Percentiles rank a stretch among this genome's conserved stretches.
Conservation (phyloP, 2,113 vertebrate species). For the Pionites leucogaster region DNA sequence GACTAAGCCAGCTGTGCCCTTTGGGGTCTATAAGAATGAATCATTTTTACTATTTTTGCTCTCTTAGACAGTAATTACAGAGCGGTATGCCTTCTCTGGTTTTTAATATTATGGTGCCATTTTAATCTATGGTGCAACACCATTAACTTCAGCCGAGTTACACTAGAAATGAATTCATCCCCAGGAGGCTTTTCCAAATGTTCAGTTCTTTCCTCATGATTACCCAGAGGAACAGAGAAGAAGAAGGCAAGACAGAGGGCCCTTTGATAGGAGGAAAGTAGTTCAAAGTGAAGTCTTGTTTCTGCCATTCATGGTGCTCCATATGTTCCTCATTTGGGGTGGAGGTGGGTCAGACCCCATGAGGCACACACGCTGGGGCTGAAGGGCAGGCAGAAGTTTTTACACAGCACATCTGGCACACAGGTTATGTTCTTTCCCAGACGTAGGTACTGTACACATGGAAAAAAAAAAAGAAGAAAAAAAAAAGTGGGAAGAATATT, state of each 20-base stretch:
- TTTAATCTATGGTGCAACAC: constrained; percentile 53
- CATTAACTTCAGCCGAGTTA: constrained; percentile 49
- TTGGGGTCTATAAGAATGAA: constrained; percentile 57
- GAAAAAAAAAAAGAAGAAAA: fast-evolving
- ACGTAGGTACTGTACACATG: background rate
- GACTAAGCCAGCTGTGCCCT: constrained; percentile 40
- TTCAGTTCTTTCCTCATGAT: constrained; percentile 32
- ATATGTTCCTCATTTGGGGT: constrained; percentile 57
- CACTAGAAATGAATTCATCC: constrained; percentile 47
- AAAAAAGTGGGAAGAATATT: constrained; percentile 28
- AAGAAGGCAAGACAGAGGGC: constrained; percentile 46
- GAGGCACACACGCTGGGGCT: constrained; percentile 9
- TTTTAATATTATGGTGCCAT: constrained; percentile 64
- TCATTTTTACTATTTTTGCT: constrained; percentile 63
- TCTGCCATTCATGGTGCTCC: constrained; percentile 32
- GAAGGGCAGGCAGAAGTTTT: constrained; percentile 11
- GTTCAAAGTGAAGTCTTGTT: constrained; percentile 28
- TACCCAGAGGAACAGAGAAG: constrained; percentile 31
- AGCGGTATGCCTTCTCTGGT: constrained; percentile 33
- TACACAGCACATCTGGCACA: constrained; percentile 37
- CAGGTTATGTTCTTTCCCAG: constrained; percentile 13
- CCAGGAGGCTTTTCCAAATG: constrained; percentile 50
- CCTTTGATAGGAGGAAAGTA: constrained; percentile 41
- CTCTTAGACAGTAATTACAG: constrained; percentile 61
- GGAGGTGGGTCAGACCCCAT: background rate